phyloP scores from a whole-genome alignment of 2,113 vertebrate genomes.

The Beaufortia kweichowensis region DNA sequence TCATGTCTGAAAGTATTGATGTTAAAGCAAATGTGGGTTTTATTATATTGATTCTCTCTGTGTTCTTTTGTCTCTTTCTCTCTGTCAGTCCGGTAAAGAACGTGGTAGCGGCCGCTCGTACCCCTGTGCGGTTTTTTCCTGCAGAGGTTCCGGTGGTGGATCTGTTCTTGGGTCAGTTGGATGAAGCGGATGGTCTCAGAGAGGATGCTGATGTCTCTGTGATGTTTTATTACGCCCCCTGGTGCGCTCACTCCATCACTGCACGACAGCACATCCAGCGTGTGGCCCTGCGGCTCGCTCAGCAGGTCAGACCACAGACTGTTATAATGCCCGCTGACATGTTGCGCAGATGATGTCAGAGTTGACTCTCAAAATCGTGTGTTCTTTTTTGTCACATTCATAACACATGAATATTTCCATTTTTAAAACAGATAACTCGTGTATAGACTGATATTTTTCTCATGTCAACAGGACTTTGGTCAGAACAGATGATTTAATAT shows the following conservation, averaged over 20 bases:
- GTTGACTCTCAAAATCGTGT: too few species aligned
- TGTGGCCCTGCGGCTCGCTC: conserved; percentile 83
- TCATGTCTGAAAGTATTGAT: too few species aligned
- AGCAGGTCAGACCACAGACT: conserved; percentile 81
- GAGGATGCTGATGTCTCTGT: conserved; percentile 83
- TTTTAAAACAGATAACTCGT: too few species aligned
- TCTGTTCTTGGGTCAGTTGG: conserved; percentile 90
- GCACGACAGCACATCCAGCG: conserved; percentile 83
- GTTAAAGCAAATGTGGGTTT: not conserved
- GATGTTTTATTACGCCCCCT: conserved; percentile 92
- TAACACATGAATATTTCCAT: too few species aligned
- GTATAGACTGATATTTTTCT: too few species aligned
- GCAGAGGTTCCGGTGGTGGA: conserved; percentile 82
- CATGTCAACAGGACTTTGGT: too few species aligned
- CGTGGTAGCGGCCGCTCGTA: conserved; percentile 84
- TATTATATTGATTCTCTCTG: too few species aligned
- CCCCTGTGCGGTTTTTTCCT: conserved; percentile 88
- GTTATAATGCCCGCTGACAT: not conserved
- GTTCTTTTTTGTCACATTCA: too few species aligned
- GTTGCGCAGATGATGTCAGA: too few species aligned
- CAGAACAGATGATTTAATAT: too few species aligned
- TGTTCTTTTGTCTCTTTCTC: not conserved
- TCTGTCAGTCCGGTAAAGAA: conserved; percentile 84
- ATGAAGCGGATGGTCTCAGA: conserved; percentile 83
- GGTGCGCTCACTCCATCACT: conserved; percentile 93